Percentiles rank a stretch among this genome's conserved stretches.
Conservation (phyloP, 2,888 invertebrate species). For the Mesoligia furuncula region DNA sequence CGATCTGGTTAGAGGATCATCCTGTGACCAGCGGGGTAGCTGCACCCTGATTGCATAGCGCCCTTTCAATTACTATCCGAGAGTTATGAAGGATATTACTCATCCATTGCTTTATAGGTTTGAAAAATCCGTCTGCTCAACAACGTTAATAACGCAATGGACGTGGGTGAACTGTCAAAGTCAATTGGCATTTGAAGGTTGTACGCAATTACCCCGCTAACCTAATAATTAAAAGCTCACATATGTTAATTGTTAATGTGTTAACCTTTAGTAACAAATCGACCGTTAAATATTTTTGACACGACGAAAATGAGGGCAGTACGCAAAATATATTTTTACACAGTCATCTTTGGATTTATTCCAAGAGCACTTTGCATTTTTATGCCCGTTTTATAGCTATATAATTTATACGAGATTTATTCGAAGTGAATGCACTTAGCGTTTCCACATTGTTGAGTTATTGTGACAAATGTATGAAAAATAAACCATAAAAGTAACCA, state of each 20-base stretch:
- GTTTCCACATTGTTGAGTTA: slow-evolving; percentile 20
- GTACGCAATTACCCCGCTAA: background rate
- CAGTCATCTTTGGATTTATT: slow-evolving; percentile 59
- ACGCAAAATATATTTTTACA: slow-evolving; percentile 39
- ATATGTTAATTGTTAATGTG: background rate
- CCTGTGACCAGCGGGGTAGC: too few relatives aligned
- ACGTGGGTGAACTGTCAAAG: background rate
- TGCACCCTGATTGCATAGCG: too few relatives aligned
- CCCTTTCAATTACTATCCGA: too few relatives aligned
- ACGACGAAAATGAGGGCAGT: slow-evolving; percentile 19
- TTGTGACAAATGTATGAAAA: slow-evolving; percentile 14
- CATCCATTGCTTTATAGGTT: background rate
- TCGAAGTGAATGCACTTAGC: slow-evolving; percentile 44
- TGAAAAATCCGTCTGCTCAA: background rate
- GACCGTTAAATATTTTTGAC: slow-evolving; percentile 18
- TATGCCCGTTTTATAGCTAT: slow-evolving; percentile 59
- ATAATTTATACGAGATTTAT: slow-evolving; percentile 63
- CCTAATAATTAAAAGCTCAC: background rate
- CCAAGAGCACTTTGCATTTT: slow-evolving; percentile 65
- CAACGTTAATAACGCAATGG: background rate
- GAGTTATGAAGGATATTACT: background rate
- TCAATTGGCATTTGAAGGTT: background rate
- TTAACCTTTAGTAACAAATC: background rate
- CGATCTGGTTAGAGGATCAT: too few relatives aligned
- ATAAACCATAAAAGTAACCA: background rate